phyloP scores from a whole-genome alignment of 2,888 invertebrate species.

The Apamea anceps region DNA sequence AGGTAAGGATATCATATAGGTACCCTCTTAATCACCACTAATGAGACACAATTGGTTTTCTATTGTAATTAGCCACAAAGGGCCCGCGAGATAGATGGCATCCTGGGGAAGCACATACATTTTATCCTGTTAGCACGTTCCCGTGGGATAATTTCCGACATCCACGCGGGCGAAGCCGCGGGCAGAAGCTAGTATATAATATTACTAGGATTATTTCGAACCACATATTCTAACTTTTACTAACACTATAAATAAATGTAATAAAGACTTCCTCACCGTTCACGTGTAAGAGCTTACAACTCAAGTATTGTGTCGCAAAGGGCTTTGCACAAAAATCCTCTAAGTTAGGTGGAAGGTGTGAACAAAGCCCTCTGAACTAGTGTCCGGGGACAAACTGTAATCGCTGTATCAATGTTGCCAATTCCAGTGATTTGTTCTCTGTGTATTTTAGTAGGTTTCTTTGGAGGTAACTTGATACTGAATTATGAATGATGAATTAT shows the following conservation, averaged over 20 bases:
- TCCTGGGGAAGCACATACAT: no score
- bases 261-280: conserved; percentile 12
- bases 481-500: no score
- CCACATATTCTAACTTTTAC: background rate
- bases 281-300: conserved; percentile 37
- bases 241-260: background rate
- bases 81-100: no score
- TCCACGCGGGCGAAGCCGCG: no score
- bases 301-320: conserved; percentile 42
- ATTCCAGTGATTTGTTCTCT: conserved; percentile 24
- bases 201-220: background rate
- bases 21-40: no score
- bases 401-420: conserved; percentile 41
- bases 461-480: background rate
- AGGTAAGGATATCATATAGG: no score
- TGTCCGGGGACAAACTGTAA: conserved; percentile 50
- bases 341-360: conserved; percentile 44
- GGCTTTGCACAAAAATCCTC: conserved; percentile 51
- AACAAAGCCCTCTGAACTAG: conserved; percentile 51
- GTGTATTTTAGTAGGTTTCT: background rate
- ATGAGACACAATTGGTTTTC: no score
- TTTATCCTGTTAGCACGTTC: no score
- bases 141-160: no score
- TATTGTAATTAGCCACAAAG: no score
- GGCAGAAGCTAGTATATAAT: no score